Evolutionary conservation across 2,888 invertebrate genomes (phyloP).

Genomic region (Aricia artaxerxes): DNA sequence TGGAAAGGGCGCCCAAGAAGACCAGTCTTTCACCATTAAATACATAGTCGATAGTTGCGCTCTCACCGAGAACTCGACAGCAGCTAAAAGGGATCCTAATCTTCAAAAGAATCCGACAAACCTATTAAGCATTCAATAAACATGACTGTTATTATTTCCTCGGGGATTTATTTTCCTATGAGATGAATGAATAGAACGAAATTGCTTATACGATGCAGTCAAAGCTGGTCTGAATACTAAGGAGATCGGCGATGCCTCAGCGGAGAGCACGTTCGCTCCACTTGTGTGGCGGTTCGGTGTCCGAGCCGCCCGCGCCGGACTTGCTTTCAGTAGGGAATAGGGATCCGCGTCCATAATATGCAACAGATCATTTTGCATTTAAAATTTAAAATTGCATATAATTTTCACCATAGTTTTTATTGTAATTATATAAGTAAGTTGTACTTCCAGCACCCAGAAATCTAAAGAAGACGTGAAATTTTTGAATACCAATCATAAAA

Average conservation of each 20-base stretch:
- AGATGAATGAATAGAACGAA: conserved; percentile 46
- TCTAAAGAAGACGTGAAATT: neutral
- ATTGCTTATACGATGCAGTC: conserved; percentile 55
- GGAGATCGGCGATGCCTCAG: conserved; percentile 56
- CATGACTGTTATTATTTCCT: conserved; percentile 19
- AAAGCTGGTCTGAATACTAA: conserved; percentile 62
- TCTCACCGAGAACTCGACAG: neutral
- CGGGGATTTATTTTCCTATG: conserved; percentile 46
- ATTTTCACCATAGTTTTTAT: neutral
- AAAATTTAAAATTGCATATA: neutral
- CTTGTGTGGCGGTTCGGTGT: conserved; percentile 61
- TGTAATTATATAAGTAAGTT: neutral
- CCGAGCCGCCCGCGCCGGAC: conserved; percentile 44
- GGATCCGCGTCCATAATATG: conserved; percentile 1
- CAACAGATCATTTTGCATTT: conserved; percentile 14
- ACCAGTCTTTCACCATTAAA: neutral
- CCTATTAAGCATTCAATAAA: conserved; percentile 17
- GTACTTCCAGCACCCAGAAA: neutral
- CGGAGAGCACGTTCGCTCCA: conserved; percentile 67
- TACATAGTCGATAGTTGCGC: neutral
- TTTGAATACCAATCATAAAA: neutral
- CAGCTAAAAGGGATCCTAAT: conserved; percentile 2
- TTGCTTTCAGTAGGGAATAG: neutral
- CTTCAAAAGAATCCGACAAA: conserved; percentile 25
- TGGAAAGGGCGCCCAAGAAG: neutral